Base-by-base conservation (phyloP, 2,113 vertebrate genomes). In the Hyla sarda region DNA sequence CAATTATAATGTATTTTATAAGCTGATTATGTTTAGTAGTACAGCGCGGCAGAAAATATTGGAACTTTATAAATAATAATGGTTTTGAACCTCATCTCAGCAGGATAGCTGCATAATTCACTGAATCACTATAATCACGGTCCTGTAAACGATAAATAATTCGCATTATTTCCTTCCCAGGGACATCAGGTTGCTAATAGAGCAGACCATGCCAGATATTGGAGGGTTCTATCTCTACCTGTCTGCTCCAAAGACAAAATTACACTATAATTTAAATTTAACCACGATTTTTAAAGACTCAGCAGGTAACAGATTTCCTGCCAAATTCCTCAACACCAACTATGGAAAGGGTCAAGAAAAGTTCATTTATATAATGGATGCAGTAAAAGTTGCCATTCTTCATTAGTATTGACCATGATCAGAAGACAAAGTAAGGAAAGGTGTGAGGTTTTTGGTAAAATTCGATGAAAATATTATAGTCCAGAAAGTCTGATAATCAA, bases 41-140 rank as follows among this genome's bases (percentile, higher is more conserved):
- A 23, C 69, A 10, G 37, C 34, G 17, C 23, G 4, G 41, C 37
- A 14, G 41, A 25, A 48, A 37, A 34, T 73, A 73, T 30, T 23
- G 37, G 21, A 41, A 37, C 32, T 41, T 41, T 73, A 45, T 73
- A 73, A 73, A 73, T 73, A 73, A 45, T 73, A 73, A 73, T 73
- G 5, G 72, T 47, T 74, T 48, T 74, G 1, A 14, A 7, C 23
- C 37, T 47, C 72, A 8, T 25, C 21, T 45, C 72, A 6, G 72
- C 41, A 47, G 21, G 72, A 45, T 41, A 1, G 41, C 45, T n/a
- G 37, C 72, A 47, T 48, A 74, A 74, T 74, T 74, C 37, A 28
- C 37, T 25, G 71, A 73, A 73, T 73, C 19, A n/a, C 71, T 74
- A 6, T 41, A 73, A 73, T 41, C 69, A 11, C 69, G 12, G 67